Evolutionary conservation across 64 coral and sea anemone species (phyloP).

Genomic region (Dendrophyllia cribrosa): DNA sequence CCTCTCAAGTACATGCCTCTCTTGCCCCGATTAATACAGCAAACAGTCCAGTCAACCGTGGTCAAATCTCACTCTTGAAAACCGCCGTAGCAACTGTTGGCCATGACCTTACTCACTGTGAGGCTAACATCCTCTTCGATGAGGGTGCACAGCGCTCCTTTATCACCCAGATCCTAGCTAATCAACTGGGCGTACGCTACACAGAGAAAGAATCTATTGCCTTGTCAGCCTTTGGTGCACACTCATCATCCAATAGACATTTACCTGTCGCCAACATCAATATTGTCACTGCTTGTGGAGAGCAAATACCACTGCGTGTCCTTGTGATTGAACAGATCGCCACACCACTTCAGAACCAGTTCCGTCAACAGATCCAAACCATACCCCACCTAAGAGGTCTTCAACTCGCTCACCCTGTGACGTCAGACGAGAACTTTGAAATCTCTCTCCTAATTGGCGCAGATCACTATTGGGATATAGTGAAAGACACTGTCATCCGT

Average conservation of each 20-base stretch:
- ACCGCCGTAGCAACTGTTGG: slow-evolving; percentile 56
- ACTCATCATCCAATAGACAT: not conserved
- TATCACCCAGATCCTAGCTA: slow-evolving; percentile 37
- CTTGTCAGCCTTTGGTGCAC: slow-evolving; percentile 43
- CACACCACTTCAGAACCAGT: slow-evolving; percentile 47
- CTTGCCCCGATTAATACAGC: slow-evolving; percentile 1
- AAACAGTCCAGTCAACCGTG: not conserved
- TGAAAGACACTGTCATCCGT: slow-evolving; percentile 23
- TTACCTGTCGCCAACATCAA: slow-evolving; percentile 17
- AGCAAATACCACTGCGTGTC: slow-evolving; percentile 49
- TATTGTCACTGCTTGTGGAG: slow-evolving; percentile 17
- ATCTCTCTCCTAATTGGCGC: slow-evolving; percentile 48
- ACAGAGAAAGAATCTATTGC: slow-evolving; percentile 24
- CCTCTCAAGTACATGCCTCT: slow-evolving; percentile 35
- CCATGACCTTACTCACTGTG: not conserved
- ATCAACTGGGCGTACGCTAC: not conserved
- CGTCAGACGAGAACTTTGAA: slow-evolving; percentile 37
- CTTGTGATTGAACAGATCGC: slow-evolving; percentile 70
- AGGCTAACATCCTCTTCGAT: slow-evolving; percentile 66
- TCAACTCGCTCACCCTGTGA: slow-evolving; percentile 57
- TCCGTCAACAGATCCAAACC: slow-evolving; percentile 19
- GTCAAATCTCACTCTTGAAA: slow-evolving; percentile 58
- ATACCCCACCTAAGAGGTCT: slow-evolving; percentile 61
- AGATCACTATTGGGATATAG: slow-evolving; percentile 51
- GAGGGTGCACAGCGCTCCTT: slow-evolving; percentile 68